A percentile compares a stretch with the other conserved stretches of the same genome.
phyloP scores from a whole-genome alignment of 2,888 invertebrate genomes.

The Pterostichus niger region DNA sequence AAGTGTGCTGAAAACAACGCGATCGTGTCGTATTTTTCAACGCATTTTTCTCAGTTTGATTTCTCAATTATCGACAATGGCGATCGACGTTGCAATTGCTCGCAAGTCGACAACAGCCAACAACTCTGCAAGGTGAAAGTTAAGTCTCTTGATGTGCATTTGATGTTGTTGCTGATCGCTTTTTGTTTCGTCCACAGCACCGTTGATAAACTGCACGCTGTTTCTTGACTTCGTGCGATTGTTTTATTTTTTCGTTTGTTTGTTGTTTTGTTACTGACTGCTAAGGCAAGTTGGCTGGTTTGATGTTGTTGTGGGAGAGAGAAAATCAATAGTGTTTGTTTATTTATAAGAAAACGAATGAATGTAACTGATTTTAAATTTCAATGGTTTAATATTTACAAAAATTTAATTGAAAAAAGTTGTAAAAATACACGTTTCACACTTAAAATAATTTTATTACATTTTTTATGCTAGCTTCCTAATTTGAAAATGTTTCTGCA shows the following conservation, averaged over 20 bases:
- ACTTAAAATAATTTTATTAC: no score
- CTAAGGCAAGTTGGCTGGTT: no score
- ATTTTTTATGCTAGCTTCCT: no score
- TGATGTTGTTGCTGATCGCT: conserved; percentile 13
- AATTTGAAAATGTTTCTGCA: no score
- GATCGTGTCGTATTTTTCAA: conserved; percentile 30
- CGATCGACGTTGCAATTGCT: conserved; percentile 19
- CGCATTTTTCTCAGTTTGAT: conserved; percentile 37
- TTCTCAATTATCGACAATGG: conserved; percentile 43
- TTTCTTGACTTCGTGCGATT: not conserved
- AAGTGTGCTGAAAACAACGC: conserved; percentile 27
- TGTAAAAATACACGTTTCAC: no score
- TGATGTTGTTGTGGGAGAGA: not conserved
- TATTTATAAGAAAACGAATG: not conserved
- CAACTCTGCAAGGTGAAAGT: conserved; percentile 24
- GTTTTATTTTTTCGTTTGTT: conserved; percentile 13
- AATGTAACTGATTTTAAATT: no score
- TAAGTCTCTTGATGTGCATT: conserved; percentile 21
- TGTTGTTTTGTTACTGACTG: conserved; percentile 15
- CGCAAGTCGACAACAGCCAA: not conserved
- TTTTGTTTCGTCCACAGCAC: conserved; percentile 20
- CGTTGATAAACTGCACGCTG: conserved; percentile 24
- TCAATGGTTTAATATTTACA: no score
- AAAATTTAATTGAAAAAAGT: no score
- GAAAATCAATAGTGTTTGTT: not conserved